Percentiles rank a stretch among this genome's conserved stretches.
Conservation (phyloP, 2,888 invertebrate species). For the Zonitis immaculata region DNA sequence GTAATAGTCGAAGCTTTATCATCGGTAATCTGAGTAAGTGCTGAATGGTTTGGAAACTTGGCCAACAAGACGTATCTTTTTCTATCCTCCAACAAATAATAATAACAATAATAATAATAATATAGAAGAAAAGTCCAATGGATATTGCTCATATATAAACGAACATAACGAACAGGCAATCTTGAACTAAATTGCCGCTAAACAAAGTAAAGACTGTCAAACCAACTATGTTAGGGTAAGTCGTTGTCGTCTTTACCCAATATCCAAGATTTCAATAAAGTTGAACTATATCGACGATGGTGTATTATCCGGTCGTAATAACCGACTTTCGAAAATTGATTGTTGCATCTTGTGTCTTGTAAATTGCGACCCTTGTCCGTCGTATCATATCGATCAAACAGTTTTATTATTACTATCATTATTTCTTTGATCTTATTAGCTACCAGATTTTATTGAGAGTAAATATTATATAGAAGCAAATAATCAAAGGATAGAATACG, state of each 20-base stretch:
- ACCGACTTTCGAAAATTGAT: conserved; percentile 6
- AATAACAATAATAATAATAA: no score
- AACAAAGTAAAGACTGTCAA: conserved; percentile 20
- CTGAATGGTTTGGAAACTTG: conserved; percentile 37
- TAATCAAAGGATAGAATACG: no score
- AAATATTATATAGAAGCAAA: no score
- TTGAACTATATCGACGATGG: conserved; percentile 14
- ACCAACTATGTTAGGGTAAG: background rate
- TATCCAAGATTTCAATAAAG: conserved; percentile 20
- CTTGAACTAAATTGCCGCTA: conserved; percentile 18
- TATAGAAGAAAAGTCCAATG: conserved; percentile 31
- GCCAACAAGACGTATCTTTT: conserved; percentile 24
- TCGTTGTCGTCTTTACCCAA: conserved; percentile 6
- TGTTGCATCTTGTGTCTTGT: background rate
- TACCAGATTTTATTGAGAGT: no score
- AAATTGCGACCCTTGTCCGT: background rate
- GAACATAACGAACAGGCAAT: conserved; percentile 22
- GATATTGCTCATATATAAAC: conserved; percentile 38
- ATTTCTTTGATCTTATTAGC: no score
- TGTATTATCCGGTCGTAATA: conserved; percentile 16
- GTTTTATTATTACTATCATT: no score
- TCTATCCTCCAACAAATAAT: conserved; percentile 11
- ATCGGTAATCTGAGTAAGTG: conserved; percentile 38
- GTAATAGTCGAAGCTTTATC: conserved; percentile 32
- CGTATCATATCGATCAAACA: background rate